Evolutionary conservation across 2,888 invertebrate genomes (phyloP).

Genomic region (Amphipoea oculea): DNA sequence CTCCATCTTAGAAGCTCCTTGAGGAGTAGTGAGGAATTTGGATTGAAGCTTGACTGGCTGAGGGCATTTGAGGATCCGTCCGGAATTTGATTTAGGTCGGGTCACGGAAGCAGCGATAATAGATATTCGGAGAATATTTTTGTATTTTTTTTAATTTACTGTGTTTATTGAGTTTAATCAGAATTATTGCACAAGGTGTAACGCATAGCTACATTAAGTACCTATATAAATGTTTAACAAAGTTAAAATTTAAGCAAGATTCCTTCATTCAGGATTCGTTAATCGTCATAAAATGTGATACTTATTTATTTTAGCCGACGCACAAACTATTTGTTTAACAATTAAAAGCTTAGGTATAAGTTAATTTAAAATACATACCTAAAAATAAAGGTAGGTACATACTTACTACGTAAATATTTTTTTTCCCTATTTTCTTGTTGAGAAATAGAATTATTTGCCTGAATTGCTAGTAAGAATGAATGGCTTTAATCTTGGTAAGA

Average conservation of each 20-base stretch:
- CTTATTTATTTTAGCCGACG: slow-evolving; percentile 33
- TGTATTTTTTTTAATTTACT: slow-evolving; percentile 4
- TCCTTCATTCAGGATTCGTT: background rate
- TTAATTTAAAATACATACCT: slow-evolving; percentile 20
- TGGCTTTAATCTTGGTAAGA: no score
- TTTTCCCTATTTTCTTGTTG: background rate
- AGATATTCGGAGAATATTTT: slow-evolving; percentile 8
- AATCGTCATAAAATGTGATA: slow-evolving; percentile 27
- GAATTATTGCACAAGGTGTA: slow-evolving; percentile 37
- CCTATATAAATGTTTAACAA: slow-evolving; percentile 19
- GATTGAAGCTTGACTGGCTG: slow-evolving; percentile 27
- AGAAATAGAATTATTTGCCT: background rate
- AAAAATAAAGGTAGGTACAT: slow-evolving; percentile 20
- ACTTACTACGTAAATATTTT: background rate
- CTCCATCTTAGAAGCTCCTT: slow-evolving; percentile 55
- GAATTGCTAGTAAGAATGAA: background rate
- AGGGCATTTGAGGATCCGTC: slow-evolving; percentile 10
- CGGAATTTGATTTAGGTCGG: slow-evolving; percentile 19
- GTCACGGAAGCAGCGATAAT: slow-evolving; percentile 1
- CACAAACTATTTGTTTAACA: slow-evolving; percentile 24
- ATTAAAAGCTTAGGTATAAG: background rate
- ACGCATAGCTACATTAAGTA: background rate
- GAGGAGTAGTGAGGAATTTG: slow-evolving; percentile 15
- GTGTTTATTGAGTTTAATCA: background rate
- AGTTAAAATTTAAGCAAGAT: slow-evolving; percentile 29